phyloP scores from a whole-genome alignment of 2,888 invertebrate genomes.

The Temnothorax ravouxi region DNA sequence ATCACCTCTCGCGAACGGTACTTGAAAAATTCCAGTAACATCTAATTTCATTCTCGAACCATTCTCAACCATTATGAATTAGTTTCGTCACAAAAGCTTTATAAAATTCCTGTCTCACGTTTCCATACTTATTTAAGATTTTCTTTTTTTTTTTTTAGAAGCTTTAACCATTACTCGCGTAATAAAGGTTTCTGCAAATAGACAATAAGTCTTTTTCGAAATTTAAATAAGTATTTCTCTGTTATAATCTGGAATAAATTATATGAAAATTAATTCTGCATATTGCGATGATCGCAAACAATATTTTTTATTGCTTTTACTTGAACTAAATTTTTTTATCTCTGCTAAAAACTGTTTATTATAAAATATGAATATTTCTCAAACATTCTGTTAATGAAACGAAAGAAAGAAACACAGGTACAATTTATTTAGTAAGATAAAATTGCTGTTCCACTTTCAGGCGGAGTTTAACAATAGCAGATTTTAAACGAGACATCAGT shows the following conservation, averaged over 20 bases:
- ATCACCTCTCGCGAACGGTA: conserved; percentile 3
- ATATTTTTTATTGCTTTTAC: conserved; percentile 12
- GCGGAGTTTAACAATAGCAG: neutral
- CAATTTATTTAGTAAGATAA: neutral
- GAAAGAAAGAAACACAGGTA: neutral
- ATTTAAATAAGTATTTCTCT: neutral
- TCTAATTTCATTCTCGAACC: conserved; percentile 17
- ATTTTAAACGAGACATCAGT: neutral
- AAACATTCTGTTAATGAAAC: neutral
- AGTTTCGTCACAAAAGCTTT: conserved; percentile 15
- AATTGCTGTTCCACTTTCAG: neutral
- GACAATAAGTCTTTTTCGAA: neutral
- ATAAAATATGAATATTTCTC: neutral
- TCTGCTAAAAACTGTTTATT: neutral
- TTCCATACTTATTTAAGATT: conserved; percentile 10
- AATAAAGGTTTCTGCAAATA: neutral
- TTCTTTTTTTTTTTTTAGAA: neutral
- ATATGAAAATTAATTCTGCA: neutral
- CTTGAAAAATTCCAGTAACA: conserved; percentile 37
- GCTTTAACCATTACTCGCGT: neutral
- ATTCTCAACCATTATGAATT: neutral
- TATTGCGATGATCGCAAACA: neutral
- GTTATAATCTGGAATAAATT: neutral
- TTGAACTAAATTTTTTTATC: neutral
- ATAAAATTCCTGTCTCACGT: conserved; percentile 14